A percentile compares a stretch with the other conserved stretches of the same genome.
Evolutionary conservation across 2,113 vertebrate species (phyloP).

Genomic region (Cricetomys ansorgei): DNA sequence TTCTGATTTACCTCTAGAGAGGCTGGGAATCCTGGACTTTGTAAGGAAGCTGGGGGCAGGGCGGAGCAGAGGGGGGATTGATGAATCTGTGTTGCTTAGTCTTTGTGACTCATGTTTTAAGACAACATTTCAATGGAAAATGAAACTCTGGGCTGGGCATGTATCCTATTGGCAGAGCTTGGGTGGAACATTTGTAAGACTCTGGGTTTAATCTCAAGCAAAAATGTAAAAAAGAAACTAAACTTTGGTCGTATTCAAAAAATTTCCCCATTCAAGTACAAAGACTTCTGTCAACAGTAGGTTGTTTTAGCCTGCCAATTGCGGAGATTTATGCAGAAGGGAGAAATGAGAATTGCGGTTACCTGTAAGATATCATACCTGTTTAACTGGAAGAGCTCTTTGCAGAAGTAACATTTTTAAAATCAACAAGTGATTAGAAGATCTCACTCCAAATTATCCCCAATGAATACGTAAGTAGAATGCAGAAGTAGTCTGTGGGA

Average conservation of each 20-base stretch:
- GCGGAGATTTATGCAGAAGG: not conserved
- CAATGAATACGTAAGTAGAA: conserved; percentile 4
- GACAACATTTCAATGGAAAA: not conserved
- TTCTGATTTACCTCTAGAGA: conserved; percentile 11
- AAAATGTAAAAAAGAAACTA: not conserved
- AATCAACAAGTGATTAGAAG: conserved; percentile 65
- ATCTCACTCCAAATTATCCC: not conserved
- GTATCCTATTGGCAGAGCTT: not conserved
- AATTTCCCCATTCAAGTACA: not conserved
- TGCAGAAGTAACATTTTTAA: conserved; percentile 58
- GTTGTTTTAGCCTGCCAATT: not conserved
- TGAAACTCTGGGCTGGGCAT: not conserved
- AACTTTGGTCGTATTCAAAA: not conserved
- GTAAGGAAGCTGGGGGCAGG: too few relatives aligned
- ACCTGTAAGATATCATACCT: conserved; percentile 33
- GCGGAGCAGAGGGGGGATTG: not conserved
- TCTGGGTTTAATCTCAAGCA: not conserved
- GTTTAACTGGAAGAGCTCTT: not conserved
- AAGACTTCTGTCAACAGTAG: conserved; percentile 17
- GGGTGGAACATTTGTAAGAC: not conserved
- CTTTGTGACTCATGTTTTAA: not conserved
- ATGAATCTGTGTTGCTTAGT: not conserved
- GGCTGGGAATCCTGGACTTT: not conserved
- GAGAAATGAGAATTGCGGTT: not conserved
- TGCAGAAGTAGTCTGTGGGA: conserved; percentile 28